Evolutionary conservation across 2,888 invertebrate species (phyloP).

Genomic region (Myopa testacea): DNA sequence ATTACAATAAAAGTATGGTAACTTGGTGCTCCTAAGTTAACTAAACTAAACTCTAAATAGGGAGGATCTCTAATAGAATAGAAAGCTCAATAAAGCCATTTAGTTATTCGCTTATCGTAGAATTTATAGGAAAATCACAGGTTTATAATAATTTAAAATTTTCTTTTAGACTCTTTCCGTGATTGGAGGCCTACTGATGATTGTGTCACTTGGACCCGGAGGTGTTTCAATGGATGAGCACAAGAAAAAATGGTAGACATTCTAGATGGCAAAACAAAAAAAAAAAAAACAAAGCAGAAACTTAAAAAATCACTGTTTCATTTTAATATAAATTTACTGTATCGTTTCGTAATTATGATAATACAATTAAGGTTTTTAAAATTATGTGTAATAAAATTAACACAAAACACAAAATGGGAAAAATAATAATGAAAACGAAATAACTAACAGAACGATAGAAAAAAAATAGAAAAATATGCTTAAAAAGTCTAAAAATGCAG

Average conservation of each 20-base stretch:
- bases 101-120: neutral
- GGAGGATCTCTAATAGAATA: too few relatives aligned
- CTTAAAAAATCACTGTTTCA: conserved; percentile 38
- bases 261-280: conserved; percentile 25
- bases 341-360: conserved; percentile 46
- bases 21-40: too few relatives aligned
- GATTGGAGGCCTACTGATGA: conserved; percentile 97
- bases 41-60: too few relatives aligned
- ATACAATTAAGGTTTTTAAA: neutral
- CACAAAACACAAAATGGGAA: conserved; percentile 27
- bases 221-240: conserved; percentile 99
- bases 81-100: neutral
- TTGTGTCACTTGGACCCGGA: conserved; percentile 97
- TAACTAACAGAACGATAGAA: neutral
- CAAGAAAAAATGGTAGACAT: conserved; percentile 87
- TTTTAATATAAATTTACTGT: conserved; percentile 49
- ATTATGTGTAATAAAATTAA: conserved; percentile 15
- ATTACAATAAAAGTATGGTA: too few relatives aligned
- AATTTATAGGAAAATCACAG: neutral
- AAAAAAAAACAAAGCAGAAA: conserved; percentile 1
- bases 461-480: conserved; percentile 36
- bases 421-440: neutral
- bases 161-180: conserved; percentile 90
- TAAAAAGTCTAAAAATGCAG: conserved; percentile 15
- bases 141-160: conserved; percentile 7